These are phyloP conservation scores for Atrina japonica DNA, from an alignment of 2,888 invertebrate genomes.

Conservation along the genomic window DNA sequence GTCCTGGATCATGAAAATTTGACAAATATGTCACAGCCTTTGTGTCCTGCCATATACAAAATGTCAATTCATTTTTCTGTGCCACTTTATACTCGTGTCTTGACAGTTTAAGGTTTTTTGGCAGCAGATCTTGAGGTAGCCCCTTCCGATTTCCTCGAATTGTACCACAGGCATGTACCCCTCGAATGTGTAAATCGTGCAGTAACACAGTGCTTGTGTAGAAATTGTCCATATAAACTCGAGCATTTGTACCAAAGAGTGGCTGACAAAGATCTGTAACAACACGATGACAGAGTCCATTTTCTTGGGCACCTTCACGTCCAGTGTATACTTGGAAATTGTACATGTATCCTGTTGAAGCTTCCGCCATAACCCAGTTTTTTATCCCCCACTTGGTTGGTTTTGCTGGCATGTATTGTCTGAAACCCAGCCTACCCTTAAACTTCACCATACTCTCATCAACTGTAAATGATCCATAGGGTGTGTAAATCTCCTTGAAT, in stretches of 20 bases:
- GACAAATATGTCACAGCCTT: slow-evolving; percentile 42
- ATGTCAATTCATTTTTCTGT: slow-evolving; percentile 40
- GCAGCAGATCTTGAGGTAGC: slow-evolving; percentile 39
- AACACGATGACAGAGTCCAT: slow-evolving; percentile 32
- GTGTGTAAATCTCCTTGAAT: slow-evolving; percentile 21
- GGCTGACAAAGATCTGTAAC: slow-evolving; percentile 19
- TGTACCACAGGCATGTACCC: slow-evolving; percentile 44
- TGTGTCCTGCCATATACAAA: slow-evolving; percentile 45
- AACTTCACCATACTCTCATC: slow-evolving; percentile 25
- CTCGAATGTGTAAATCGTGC: slow-evolving; percentile 11
- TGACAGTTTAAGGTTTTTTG: slow-evolving; percentile 24
- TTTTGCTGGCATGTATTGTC: slow-evolving; percentile 45
- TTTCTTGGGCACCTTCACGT: slow-evolving; percentile 22
- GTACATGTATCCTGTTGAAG: slow-evolving; percentile 27
- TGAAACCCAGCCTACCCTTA: slow-evolving; percentile 38
- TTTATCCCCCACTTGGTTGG: slow-evolving; percentile 45
- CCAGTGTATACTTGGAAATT: slow-evolving; percentile 43
- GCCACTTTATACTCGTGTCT: slow-evolving; percentile 46
- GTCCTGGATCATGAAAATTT: slow-evolving; percentile 31
- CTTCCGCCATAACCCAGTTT: slow-evolving; percentile 38
- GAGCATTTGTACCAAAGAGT: slow-evolving; percentile 6
- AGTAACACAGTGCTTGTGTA: slow-evolving; percentile 35
- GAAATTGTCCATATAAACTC: slow-evolving; percentile 46
- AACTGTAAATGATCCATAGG: slow-evolving; percentile 17
- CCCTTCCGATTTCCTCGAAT: slow-evolving; percentile 41